Percentiles rank a stretch among this genome's conserved stretches.
Conservation (phyloP, 2,888 invertebrate genomes). For the Metellina segmentata region DNA sequence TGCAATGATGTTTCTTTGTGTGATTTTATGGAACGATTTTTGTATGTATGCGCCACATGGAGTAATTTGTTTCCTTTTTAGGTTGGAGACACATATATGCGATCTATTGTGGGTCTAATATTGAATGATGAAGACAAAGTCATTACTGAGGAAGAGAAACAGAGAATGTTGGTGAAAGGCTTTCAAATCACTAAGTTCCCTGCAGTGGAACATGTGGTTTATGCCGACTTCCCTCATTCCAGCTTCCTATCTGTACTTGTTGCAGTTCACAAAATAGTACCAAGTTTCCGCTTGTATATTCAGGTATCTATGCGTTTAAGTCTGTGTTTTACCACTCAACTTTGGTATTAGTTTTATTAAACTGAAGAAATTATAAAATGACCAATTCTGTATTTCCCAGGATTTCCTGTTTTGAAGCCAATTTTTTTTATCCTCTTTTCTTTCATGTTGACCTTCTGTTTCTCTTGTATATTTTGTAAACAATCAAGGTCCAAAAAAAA, state of each 20-base stretch:
- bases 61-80: conserved; percentile 73
- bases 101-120: conserved; percentile 81
- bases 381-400: no score
- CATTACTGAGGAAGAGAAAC: conserved; percentile 77
- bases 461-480: no score
- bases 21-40: background rate
- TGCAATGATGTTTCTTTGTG: background rate
- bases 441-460: no score
- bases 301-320: conserved; percentile 79
- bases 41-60: background rate
- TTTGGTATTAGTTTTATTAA: no score
- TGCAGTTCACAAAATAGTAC: conserved; percentile 82
- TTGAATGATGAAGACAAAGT: conserved; percentile 78
- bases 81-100: conserved; percentile 80
- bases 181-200: conserved; percentile 81
- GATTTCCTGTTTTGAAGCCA: no score
- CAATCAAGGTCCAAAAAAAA: no score
- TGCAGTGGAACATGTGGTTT: conserved; percentile 81
- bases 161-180: conserved; percentile 79
- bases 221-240: conserved; percentile 81
- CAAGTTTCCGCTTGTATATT: conserved; percentile 81
- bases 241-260: conserved; percentile 82
- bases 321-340: no score
- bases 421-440: no score
- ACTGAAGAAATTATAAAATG: no score